These are phyloP conservation scores for Holcopasites calliopsidis DNA, from an alignment of 1,140 invertebrate genomes.

Conservation along the genomic window DNA sequence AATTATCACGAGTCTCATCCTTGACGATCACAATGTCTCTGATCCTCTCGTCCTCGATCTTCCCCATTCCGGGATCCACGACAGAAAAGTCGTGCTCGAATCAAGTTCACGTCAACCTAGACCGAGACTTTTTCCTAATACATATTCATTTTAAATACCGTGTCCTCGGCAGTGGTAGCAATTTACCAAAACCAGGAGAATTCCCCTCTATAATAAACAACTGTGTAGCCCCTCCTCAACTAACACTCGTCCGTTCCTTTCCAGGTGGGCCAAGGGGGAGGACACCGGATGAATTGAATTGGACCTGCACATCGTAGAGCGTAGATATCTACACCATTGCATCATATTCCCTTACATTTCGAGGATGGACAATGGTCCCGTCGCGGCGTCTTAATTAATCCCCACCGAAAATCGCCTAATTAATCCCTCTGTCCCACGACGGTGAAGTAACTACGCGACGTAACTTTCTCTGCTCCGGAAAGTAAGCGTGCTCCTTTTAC, in stretches of 20 bases:
- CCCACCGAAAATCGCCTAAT: constrained; percentile 76
- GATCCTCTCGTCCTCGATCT: background rate
- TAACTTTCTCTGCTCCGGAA: constrained; percentile 69
- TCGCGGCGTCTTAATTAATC: constrained; percentile 68
- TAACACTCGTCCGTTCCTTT: no score
- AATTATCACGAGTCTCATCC: no score
- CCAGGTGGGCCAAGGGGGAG: no score
- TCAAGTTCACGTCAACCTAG: constrained; percentile 21
- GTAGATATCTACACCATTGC: background rate
- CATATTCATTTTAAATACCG: background rate
- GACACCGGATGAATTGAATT: no score
- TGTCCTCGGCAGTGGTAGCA: background rate
- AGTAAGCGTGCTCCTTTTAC: constrained; percentile 8
- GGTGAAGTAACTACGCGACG: constrained; percentile 76
- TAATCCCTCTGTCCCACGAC: constrained; percentile 73
- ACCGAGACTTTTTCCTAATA: constrained; percentile 7
- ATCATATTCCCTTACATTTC: no score
- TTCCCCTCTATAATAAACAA: no score
- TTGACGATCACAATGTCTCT: no score
- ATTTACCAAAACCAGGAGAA: background rate
- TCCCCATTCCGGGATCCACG: background rate
- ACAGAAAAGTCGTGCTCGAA: background rate
- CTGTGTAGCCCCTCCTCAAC: no score
- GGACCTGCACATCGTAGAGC: no score
- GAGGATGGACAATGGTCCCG: constrained; percentile 43